Base-by-base conservation (phyloP, 2,113 vertebrate genomes). In the Otocyon megalotis region DNA sequence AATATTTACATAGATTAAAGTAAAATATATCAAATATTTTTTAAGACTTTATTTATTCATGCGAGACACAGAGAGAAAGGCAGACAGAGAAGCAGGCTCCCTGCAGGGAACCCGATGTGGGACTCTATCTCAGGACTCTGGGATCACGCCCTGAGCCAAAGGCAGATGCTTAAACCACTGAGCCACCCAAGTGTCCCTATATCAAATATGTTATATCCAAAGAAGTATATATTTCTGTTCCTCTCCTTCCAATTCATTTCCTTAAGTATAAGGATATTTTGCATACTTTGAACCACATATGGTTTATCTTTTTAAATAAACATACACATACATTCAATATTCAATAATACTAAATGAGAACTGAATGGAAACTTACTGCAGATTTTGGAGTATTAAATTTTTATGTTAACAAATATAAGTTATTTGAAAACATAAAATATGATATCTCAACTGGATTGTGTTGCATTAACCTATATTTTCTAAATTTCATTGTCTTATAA, bases 331-430 rank as follows among this genome's bases (percentile, higher is more conserved):
- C 11, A 60, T n/a, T 89, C 7, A 71, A 14, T 56, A 82, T 83
- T 20, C 32, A 83, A n/a, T 6, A 86, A 43, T 72, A 13, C 12
- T 86, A 5, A 91, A n/a, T 90, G 65, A 90, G 26, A 87, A 22
- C 15, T 65, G 16, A 77, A 14, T 88, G 56, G 30, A 87, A 77
- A 86, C 35, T 89, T 95, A 62, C 4, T 63, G 2, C 48, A 20
- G 24, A 7, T 86, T 90, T 8, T 65, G 24, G 24, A 2, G 69
- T 88, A 43, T 65, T 48, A 88, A 69, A 60, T 35, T 56, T 90
- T 90, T 94, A 60, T 32, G n/a, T 92, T 67, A 94, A 54, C 26
- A 43, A 87, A 58, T 67, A 58, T 65, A 67, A 87, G 50, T 35
- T 60, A 22, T 74, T 94, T 69, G 4, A 83, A 87, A 84, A n/a